These are phyloP conservation scores for Hemithea aestivaria DNA, from an alignment of 2,888 invertebrate species.

Conservation along the genomic window DNA sequence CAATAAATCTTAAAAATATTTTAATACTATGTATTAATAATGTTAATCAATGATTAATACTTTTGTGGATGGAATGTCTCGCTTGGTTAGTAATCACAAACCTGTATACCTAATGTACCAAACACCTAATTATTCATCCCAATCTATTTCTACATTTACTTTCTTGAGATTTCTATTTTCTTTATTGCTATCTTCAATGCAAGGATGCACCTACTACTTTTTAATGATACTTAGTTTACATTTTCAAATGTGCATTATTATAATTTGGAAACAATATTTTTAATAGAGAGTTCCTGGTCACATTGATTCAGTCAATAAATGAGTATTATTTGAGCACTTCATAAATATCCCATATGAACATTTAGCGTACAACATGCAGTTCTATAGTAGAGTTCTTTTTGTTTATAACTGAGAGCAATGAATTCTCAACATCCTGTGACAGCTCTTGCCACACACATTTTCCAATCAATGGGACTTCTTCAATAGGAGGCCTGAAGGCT, in stretches of 20 bases:
- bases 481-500: constrained; percentile 89
- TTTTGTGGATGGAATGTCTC: constrained; percentile 4
- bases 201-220: too few species aligned
- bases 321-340: constrained; percentile 22
- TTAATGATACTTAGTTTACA: too few species aligned
- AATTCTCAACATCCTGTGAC: constrained; percentile 82
- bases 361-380: constrained; percentile 88
- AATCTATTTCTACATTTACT: too few species aligned
- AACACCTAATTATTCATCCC: too few species aligned
- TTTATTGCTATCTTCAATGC: too few species aligned
- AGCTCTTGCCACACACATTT: constrained; percentile 95
- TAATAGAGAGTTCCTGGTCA: constrained; percentile 15
- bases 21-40: background rate
- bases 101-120: background rate
- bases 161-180: too few species aligned
- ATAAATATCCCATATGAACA: background rate
- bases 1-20: constrained; percentile 2
- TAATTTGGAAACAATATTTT: constrained; percentile 1
- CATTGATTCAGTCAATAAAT: constrained; percentile 11
- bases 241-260: too few species aligned
- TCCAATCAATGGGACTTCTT: constrained; percentile 91
- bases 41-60: background rate
- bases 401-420: constrained; percentile 82
- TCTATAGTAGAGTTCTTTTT: constrained; percentile 88
- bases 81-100: background rate